Evolutionary conservation across 2,797 vertebrate genomes (phyloP).

Genomic region (Pogonophryne albipinna): DNA sequence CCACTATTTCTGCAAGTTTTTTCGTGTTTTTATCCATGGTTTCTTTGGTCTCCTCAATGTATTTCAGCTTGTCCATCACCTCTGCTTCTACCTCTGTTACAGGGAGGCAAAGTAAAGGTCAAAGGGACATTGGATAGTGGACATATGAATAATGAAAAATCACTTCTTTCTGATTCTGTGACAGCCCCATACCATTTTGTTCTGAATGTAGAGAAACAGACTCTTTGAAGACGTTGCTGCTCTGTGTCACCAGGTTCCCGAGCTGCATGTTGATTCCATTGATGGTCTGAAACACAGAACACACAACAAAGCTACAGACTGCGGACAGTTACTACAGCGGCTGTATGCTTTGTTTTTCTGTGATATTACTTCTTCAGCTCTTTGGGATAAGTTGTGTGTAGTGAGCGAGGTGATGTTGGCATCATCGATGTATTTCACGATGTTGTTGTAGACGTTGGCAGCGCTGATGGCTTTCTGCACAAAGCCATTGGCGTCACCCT

Average conservation of each 20-base stretch:
- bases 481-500: constrained; percentile 91
- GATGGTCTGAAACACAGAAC: constrained; percentile 83
- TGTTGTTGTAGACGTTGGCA: constrained; percentile 96
- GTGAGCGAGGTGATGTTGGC: constrained; percentile 88
- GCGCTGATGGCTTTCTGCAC: constrained; percentile 95
- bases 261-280: constrained; percentile 89
- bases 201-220: constrained; percentile 87
- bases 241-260: constrained; percentile 85
- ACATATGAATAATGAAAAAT: neutral
- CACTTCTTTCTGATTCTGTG: neutral
- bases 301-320: neutral
- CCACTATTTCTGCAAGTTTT: constrained; percentile 81
- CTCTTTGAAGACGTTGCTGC: constrained; percentile 85
- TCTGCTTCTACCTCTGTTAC: constrained; percentile 77
- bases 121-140: neutral
- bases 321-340: neutral
- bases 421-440: constrained; percentile 88
- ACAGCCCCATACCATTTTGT: constrained; percentile 83
- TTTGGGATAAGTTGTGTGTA: constrained; percentile 87
- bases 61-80: constrained; percentile 83
- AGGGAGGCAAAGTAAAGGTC: constrained; percentile 10
- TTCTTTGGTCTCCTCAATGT: constrained; percentile 87
- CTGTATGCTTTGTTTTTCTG: neutral
- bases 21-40: constrained; percentile 81
- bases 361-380: constrained; percentile 84